A percentile compares a stretch with the other conserved stretches of the same genome.
These are phyloP conservation scores for Microchirus variegatus DNA, from an alignment of 2,797 vertebrate genomes.

Conservation along the genomic window DNA sequence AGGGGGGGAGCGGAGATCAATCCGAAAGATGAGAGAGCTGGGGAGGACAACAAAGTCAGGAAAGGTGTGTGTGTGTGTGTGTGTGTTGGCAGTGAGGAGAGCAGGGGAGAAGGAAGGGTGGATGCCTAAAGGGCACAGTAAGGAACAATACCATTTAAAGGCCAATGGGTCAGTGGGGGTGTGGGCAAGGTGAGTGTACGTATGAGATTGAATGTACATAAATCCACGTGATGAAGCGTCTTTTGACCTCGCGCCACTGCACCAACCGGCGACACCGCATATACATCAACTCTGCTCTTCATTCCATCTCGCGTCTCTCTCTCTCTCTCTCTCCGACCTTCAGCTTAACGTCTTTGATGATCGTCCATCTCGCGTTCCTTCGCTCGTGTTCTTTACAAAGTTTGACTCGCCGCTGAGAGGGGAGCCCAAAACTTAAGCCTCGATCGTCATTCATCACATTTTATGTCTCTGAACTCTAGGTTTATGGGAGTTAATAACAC, in stretches of 20 bases:
- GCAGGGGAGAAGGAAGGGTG: conserved; percentile 6
- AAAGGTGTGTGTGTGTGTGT: conserved; percentile 4
- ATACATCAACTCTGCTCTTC: conserved; percentile 39
- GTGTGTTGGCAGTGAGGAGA: conserved; percentile 12
- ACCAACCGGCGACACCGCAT: conserved; percentile 18
- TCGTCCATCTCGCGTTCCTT: not conserved
- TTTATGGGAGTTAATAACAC: too few species aligned
- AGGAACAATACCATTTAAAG: conserved; percentile 38
- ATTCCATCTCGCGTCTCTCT: conserved; percentile 12
- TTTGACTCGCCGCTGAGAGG: too few species aligned
- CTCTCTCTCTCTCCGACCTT: conserved; percentile 61
- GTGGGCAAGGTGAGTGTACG: conserved; percentile 25
- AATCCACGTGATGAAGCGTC: conserved; percentile 31
- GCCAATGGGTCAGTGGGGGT: conserved; percentile 6
- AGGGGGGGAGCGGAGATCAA: conserved; percentile 61
- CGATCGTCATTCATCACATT: too few species aligned
- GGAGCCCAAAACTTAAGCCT: too few species aligned
- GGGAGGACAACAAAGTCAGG: conserved; percentile 44
- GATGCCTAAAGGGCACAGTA: conserved; percentile 42
- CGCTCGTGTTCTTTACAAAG: conserved; percentile 5
- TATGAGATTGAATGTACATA: conserved; percentile 3
- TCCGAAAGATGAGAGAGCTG: conserved; percentile 55
- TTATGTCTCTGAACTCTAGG: too few species aligned
- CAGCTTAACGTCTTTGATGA: conserved; percentile 28
- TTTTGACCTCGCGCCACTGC: conserved; percentile 50